Evolutionary conservation across 2,888 invertebrate species (phyloP).

Genomic region (Xanthia icteritia): DNA sequence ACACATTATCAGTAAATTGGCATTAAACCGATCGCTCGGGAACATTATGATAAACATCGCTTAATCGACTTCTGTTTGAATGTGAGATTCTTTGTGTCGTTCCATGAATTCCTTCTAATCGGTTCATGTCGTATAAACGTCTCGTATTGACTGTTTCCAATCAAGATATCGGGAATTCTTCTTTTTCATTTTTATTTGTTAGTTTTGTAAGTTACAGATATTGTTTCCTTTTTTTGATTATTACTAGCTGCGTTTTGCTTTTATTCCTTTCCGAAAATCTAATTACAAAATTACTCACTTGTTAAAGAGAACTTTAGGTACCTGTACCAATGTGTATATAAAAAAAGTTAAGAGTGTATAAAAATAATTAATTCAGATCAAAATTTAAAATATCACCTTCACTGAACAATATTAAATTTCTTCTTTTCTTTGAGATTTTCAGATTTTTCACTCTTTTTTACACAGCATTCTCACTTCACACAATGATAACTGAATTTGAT

Average conservation of each 20-base stretch:
- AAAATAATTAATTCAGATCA: too few relatives aligned
- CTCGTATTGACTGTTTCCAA: conserved; percentile 6
- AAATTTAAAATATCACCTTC: neutral
- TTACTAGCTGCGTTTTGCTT: too few relatives aligned
- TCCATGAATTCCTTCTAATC: conserved; percentile 1
- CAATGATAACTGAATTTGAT: conserved; percentile 25
- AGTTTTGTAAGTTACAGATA: neutral
- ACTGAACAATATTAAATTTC: neutral
- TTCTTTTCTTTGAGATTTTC: too few relatives aligned
- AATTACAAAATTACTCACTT: conserved; percentile 6
- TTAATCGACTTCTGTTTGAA: conserved; percentile 19
- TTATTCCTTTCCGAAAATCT: too few relatives aligned
- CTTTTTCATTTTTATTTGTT: conserved; percentile 4
- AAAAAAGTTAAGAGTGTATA: too few relatives aligned
- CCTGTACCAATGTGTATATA: neutral
- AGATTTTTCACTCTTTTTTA: neutral
- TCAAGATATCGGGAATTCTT: conserved; percentile 12
- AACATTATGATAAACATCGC: conserved; percentile 33
- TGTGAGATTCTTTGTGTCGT: conserved; percentile 13
- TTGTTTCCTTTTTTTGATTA: too few relatives aligned
- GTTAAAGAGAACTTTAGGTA: neutral
- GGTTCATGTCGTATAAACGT: conserved; percentile 7
- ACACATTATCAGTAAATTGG: conserved; percentile 50
- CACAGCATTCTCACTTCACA: conserved; percentile 6
- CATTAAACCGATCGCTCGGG: conserved; percentile 22